A percentile compares a stretch with the other conserved stretches of the same genome.
These are phyloP conservation scores for Acanthacorydalis orientalis DNA, from an alignment of 2,888 invertebrate species.

Conservation along the genomic window DNA sequence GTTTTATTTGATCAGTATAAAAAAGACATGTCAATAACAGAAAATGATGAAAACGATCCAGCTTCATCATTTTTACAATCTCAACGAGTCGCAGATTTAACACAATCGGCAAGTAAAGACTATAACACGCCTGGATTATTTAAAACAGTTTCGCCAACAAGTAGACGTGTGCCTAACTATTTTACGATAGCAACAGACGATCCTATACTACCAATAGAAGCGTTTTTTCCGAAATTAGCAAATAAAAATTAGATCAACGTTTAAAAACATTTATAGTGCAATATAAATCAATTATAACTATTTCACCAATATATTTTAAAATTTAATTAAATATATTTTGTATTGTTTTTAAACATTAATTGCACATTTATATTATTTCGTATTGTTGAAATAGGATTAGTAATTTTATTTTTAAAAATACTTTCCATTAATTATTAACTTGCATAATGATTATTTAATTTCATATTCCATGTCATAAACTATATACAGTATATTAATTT, in stretches of 20 bases:
- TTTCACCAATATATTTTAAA: too few relatives aligned
- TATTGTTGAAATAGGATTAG: too few relatives aligned
- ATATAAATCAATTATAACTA: too few relatives aligned
- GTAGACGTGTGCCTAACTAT: slow-evolving; percentile 46
- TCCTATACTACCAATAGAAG: slow-evolving; percentile 63
- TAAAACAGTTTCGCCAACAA: slow-evolving; percentile 44
- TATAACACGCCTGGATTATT: slow-evolving; percentile 55
- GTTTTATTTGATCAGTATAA: slow-evolving; percentile 13
- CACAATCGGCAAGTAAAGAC: slow-evolving; percentile 53
- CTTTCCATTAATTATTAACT: too few relatives aligned
- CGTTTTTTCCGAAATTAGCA: slow-evolving; percentile 58
- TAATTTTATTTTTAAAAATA: too few relatives aligned
- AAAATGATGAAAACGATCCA: slow-evolving; percentile 19
- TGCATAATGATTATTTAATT: too few relatives aligned
- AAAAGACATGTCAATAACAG: slow-evolving; percentile 25
- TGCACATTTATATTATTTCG: too few relatives aligned
- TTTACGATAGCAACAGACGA: slow-evolving; percentile 64
- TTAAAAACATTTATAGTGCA: too few relatives aligned
- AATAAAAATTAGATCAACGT: slow-evolving; percentile 32
- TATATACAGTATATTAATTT: too few relatives aligned
- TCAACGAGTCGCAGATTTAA: slow-evolving; percentile 54
- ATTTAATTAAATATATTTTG: too few relatives aligned
- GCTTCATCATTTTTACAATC: slow-evolving; percentile 36
- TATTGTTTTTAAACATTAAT: too few relatives aligned
- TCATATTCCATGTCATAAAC: too few relatives aligned